Percentiles rank a stretch among this genome's conserved stretches.
These are phyloP conservation scores for Argyra leucocephala DNA, from an alignment of 2,888 invertebrate genomes.

Conservation along the genomic window DNA sequence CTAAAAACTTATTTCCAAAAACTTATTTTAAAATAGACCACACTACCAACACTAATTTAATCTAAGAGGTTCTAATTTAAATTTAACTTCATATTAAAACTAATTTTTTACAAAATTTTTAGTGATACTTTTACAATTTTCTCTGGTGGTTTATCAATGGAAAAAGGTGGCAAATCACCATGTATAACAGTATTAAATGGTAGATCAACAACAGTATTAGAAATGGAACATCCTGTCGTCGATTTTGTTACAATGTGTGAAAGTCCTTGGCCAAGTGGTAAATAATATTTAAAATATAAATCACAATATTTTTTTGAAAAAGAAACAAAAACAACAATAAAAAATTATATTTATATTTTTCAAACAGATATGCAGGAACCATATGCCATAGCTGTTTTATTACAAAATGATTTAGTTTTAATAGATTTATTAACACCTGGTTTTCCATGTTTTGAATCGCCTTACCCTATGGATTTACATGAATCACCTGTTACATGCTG, in stretches of 20 bases:
- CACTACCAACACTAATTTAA: too few species aligned
- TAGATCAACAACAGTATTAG: conserved; percentile 91
- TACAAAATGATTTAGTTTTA: conserved; percentile 95
- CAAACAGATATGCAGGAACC: conserved; percentile 90
- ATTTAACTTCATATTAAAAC: too few species aligned
- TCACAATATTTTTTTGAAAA: not conserved
- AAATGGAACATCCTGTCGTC: conserved; percentile 97
- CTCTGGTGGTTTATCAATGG: conserved; percentile 89
- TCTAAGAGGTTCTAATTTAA: too few species aligned
- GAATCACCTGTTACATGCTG: conserved; percentile 97
- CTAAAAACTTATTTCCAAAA: too few species aligned
- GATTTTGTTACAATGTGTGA: conserved; percentile 95
- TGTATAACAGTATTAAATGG: conserved; percentile 94
- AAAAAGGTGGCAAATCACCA: conserved; percentile 80
- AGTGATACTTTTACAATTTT: conserved; percentile 93
- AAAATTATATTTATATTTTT: conserved; percentile 15
- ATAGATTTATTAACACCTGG: conserved; percentile 91
- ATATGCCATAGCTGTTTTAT: conserved; percentile 91
- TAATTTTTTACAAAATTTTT: conserved; percentile 33
- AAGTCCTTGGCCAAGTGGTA: conserved; percentile 86
- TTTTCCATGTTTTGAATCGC: conserved; percentile 98
- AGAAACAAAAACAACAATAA: too few species aligned
- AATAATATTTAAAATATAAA: conserved; percentile 32
- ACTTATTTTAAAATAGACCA: too few species aligned
- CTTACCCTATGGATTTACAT: conserved; percentile 99